These are phyloP conservation scores for Meandrusa payeni DNA, from an alignment of 2,888 invertebrate genomes.

Conservation along the genomic window DNA sequence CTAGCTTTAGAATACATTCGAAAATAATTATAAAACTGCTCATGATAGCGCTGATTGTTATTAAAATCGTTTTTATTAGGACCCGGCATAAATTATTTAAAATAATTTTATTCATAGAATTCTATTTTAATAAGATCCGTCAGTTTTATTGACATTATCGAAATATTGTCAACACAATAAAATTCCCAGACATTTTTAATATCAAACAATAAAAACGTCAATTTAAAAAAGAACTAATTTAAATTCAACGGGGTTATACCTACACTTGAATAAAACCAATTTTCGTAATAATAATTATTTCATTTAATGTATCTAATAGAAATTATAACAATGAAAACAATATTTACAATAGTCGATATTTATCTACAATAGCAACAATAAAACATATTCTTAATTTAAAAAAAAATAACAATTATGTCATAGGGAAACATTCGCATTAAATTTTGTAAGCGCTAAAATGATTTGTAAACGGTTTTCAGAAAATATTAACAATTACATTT, in stretches of 20 bases:
- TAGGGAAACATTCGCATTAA: conserved; percentile 37
- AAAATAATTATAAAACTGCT: too few relatives aligned
- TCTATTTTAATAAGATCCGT: too few relatives aligned
- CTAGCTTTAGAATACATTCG: too few relatives aligned
- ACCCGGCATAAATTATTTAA: too few relatives aligned
- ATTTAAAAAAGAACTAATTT: too few relatives aligned
- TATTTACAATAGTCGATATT: conserved; percentile 61
- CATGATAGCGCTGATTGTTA: too few relatives aligned
- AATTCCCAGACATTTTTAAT: too few relatives aligned
- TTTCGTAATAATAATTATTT: conserved; percentile 38
- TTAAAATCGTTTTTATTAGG: too few relatives aligned
- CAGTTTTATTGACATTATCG: too few relatives aligned
- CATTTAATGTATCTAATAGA: conserved; percentile 59
- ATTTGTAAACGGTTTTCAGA: conserved; percentile 9
- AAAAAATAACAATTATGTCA: conserved; percentile 59
- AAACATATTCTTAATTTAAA: conserved; percentile 47
- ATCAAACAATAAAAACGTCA: too few relatives aligned
- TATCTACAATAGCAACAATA: conserved; percentile 53
- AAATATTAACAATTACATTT: conserved; percentile 21
- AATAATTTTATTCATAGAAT: conserved; percentile 10
- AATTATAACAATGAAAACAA: conserved; percentile 64
- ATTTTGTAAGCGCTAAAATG: conserved; percentile 9
- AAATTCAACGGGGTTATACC: too few relatives aligned
- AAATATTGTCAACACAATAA: too few relatives aligned
- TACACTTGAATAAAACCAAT: conserved; percentile 27